Percentiles rank a stretch among this genome's conserved stretches.
These are phyloP conservation scores for Leptopterna dolabrata DNA, from an alignment of 2,888 invertebrate species.

Conservation along the genomic window DNA sequence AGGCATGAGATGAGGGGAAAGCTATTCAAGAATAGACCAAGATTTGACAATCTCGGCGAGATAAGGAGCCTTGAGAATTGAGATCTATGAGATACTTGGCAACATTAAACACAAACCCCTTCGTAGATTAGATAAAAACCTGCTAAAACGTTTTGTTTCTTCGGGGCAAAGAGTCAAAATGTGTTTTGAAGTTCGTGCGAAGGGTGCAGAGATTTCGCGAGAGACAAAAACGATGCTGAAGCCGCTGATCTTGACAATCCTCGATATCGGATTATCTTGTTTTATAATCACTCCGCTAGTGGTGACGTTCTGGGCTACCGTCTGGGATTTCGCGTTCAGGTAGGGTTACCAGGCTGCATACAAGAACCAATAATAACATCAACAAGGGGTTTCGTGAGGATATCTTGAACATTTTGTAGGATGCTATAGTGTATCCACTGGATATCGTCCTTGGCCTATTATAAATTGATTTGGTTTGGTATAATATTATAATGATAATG, in stretches of 20 bases:
- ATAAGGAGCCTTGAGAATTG: background rate
- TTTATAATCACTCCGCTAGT: conserved; percentile 69
- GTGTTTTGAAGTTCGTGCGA: background rate
- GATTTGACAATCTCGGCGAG: background rate
- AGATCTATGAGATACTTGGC: background rate
- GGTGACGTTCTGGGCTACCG: conserved; percentile 71
- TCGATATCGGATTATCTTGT: conserved; percentile 68
- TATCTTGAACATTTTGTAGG: no score
- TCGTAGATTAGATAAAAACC: background rate
- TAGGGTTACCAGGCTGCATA: no score
- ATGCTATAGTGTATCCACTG: no score
- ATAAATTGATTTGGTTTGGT: no score
- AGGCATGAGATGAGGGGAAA: no score
- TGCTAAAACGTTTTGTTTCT: background rate
- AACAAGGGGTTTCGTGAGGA: no score
- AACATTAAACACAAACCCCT: background rate
- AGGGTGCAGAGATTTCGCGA: background rate
- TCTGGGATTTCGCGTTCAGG: conserved; percentile 70
- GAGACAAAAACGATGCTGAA: background rate
- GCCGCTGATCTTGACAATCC: conserved; percentile 50
- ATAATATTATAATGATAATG: no score
- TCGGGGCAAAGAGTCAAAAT: background rate
- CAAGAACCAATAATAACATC: no score
- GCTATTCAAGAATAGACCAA: background rate
- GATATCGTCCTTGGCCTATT: no score